Evolutionary conservation across 2,888 invertebrate genomes (phyloP).

Genomic region (Macropis europaea): DNA sequence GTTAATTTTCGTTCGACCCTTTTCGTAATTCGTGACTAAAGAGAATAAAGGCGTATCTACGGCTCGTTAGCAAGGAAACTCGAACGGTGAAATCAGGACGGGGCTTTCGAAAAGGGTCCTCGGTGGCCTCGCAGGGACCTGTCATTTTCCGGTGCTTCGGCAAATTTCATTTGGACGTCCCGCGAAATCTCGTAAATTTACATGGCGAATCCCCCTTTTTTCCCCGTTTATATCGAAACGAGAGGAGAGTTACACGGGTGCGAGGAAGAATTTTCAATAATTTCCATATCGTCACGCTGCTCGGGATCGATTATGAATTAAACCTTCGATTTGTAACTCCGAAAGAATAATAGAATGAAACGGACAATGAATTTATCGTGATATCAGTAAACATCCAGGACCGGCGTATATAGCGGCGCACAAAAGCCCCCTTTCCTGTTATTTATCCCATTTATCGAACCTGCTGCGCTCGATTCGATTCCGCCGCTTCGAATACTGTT

Average conservation of each 20-base stretch:
- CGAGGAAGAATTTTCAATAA: conserved; percentile 3
- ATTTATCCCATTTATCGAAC: conserved; percentile 18
- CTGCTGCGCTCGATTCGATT: conserved; percentile 10
- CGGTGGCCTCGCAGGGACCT: conserved; percentile 44
- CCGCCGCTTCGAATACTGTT: conserved; percentile 2
- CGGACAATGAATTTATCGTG: conserved; percentile 17
- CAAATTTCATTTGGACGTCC: conserved; percentile 65
- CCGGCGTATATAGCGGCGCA: neutral
- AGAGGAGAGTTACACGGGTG: neutral
- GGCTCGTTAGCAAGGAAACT: conserved; percentile 54
- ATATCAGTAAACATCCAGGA: conserved; percentile 10
- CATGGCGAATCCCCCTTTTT: neutral
- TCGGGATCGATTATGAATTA: neutral
- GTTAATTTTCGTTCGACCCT: conserved; percentile 55
- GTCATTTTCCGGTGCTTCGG: conserved; percentile 68
- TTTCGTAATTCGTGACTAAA: conserved; percentile 48
- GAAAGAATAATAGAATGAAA: conserved; percentile 14
- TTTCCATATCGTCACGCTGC: neutral
- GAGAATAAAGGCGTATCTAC: conserved; percentile 54
- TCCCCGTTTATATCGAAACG: neutral
- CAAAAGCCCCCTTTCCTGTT: conserved; percentile 3
- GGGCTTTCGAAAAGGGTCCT: conserved; percentile 38
- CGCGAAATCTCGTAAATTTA: conserved; percentile 30
- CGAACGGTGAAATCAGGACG: conserved; percentile 36
- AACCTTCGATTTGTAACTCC: conserved; percentile 6